Percentiles rank a stretch among this genome's conserved stretches.
Conservation (phyloP, 2,888 invertebrate species). For the Leptinotarsa rubiginosa region DNA sequence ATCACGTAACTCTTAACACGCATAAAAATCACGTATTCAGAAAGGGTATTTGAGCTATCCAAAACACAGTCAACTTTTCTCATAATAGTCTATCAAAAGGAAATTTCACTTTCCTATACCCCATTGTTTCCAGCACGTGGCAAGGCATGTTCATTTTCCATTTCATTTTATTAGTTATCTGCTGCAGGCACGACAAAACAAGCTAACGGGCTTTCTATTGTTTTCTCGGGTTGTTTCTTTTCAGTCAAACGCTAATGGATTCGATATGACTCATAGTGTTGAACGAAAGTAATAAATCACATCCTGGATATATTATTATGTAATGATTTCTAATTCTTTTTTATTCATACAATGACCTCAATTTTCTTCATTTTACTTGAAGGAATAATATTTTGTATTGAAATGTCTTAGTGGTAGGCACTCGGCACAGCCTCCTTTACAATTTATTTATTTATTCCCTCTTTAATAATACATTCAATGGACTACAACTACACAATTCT, state of each 20-base stretch:
- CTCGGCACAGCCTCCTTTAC: not conserved
- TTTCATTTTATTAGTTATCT: constrained; percentile 40
- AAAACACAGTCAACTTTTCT: constrained; percentile 1
- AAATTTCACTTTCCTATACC: constrained; percentile 8
- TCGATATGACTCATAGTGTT: constrained; percentile 28
- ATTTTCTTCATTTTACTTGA: not conserved
- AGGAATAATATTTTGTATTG: not conserved
- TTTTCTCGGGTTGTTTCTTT: constrained; percentile 31
- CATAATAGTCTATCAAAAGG: constrained; percentile 3
- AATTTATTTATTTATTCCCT: not conserved
- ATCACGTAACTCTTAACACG: not conserved
- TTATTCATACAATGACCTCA: constrained; percentile 5
- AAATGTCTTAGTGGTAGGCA: not conserved
- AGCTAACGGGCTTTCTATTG: constrained; percentile 31
- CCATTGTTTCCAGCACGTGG: constrained; percentile 46
- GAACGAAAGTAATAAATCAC: constrained; percentile 17
- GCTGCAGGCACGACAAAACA: constrained; percentile 26
- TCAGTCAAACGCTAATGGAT: constrained; percentile 37
- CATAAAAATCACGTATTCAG: not conserved
- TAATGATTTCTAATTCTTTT: constrained; percentile 14
- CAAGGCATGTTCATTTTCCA: constrained; percentile 38
- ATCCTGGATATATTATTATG: not conserved
- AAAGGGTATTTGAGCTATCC: not conserved
- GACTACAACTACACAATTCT: too few species aligned
- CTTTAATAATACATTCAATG: too few species aligned